These are phyloP conservation scores for Myotis findleyi DNA, from an alignment of 2,797 vertebrate genomes.

Conservation along the genomic window DNA sequence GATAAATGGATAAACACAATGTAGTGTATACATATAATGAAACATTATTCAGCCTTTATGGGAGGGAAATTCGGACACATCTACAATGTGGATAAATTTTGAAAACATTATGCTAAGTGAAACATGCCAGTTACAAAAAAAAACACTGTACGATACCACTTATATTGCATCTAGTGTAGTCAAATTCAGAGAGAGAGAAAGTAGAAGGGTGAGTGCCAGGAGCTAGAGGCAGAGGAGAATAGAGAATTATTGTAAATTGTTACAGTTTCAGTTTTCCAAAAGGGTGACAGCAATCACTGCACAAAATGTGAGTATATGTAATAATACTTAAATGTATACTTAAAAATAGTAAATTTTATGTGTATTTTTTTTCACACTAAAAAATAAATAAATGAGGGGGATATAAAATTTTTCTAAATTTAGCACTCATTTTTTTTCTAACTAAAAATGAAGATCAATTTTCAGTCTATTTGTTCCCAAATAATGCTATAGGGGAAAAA, in stretches of 20 bases:
- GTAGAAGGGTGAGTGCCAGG: not conserved
- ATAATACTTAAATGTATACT: not conserved
- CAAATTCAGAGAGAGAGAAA: not conserved
- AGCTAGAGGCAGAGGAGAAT: not conserved
- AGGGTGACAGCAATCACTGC: not conserved
- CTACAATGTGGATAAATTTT: not conserved
- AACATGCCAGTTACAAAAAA: not conserved
- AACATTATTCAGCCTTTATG: not conserved
- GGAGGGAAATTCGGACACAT: not conserved
- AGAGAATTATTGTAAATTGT: not conserved
- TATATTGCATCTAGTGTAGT: not conserved
- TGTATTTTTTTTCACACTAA: not conserved
- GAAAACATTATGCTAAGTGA: not conserved
- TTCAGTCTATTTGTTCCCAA: not conserved
- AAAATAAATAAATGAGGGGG: not conserved
- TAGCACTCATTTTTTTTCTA: not conserved
- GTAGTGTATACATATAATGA: not conserved
- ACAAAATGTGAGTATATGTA: not conserved
- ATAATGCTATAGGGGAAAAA: not conserved
- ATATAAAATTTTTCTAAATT: not conserved
- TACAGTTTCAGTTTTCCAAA: not conserved
- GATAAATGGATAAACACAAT: not conserved
- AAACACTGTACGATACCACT: not conserved
- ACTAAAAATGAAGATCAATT: conserved; percentile 53
- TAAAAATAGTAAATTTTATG: conserved; percentile 3